Evolutionary conservation across 2,888 invertebrate species (phyloP).

Genomic region (Sisyra terminalis): DNA sequence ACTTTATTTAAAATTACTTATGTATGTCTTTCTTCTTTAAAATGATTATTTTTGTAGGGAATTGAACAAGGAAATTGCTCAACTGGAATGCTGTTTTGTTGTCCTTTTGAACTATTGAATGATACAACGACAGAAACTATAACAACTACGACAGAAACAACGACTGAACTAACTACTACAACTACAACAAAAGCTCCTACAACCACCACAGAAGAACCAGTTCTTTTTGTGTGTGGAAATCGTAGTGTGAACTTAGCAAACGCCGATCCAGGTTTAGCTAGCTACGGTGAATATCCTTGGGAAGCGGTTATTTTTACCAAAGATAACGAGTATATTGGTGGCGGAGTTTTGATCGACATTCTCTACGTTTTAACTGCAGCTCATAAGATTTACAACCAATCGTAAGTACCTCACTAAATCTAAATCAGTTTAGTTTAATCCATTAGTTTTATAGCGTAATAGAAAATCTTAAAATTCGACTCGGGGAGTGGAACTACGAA

Average conservation of each 20-base stretch:
- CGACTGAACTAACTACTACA: not conserved
- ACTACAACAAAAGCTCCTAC: slow-evolving; percentile 3
- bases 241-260: slow-evolving; percentile 4
- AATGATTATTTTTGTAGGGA: too few species aligned
- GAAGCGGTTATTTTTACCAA: slow-evolving; percentile 8
- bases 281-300: slow-evolving; percentile 11
- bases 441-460: too few species aligned
- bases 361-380: slow-evolving; percentile 49
- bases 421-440: not conserved
- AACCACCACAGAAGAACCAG: slow-evolving; percentile 3
- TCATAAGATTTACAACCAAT: slow-evolving; percentile 39
- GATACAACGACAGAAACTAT: not conserved
- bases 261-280: slow-evolving; percentile 6
- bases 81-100: slow-evolving; percentile 30
- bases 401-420: slow-evolving; percentile 28
- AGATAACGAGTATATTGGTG: slow-evolving; percentile 34
- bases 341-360: slow-evolving; percentile 44
- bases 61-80: slow-evolving; percentile 18
- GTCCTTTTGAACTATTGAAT: slow-evolving; percentile 13
- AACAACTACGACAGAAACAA: not conserved
- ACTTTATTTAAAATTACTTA: too few species aligned
- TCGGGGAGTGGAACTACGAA: slow-evolving; percentile 63
- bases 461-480: slow-evolving; percentile 6
- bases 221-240: slow-evolving; percentile 8
- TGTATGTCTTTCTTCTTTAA: too few species aligned